Percentiles rank a stretch among this genome's conserved stretches.
Evolutionary conservation across 2,888 invertebrate species (phyloP).

Genomic region (Pasiphila rectangulata): DNA sequence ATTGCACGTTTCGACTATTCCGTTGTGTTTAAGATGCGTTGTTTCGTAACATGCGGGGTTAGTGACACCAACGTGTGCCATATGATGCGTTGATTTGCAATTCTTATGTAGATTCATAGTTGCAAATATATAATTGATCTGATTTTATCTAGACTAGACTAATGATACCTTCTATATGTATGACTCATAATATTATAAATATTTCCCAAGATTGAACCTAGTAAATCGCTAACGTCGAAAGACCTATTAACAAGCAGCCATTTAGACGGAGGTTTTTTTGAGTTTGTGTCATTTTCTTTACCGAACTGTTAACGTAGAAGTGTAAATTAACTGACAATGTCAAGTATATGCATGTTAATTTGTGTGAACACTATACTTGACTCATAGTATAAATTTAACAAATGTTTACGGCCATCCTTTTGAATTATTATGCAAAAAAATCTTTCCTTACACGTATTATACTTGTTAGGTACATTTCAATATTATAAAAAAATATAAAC

Average conservation of each 20-base stretch:
- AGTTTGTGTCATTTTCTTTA: slow-evolving; percentile 25
- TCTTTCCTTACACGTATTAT: too few species aligned
- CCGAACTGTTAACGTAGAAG: slow-evolving; percentile 16
- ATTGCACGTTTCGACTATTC: slow-evolving; percentile 37
- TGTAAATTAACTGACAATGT: slow-evolving; percentile 32
- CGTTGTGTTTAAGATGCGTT: slow-evolving; percentile 41
- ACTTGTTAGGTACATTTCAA: too few species aligned
- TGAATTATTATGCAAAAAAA: too few species aligned
- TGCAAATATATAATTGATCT: slow-evolving; percentile 19
- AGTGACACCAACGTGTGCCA: slow-evolving; percentile 47
- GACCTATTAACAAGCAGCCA: slow-evolving; percentile 21
- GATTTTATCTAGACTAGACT: slow-evolving; percentile 3
- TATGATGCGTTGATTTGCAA: slow-evolving; percentile 33
- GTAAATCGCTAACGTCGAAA: slow-evolving; percentile 22
- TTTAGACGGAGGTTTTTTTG: slow-evolving; percentile 18
- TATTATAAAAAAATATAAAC: too few species aligned
- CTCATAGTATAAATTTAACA: slow-evolving; percentile 13
- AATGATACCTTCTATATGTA: not conserved
- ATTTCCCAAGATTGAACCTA: too few species aligned
- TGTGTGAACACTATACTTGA: slow-evolving; percentile 12
- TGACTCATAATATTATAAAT: slow-evolving; percentile 9
- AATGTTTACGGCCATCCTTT: too few species aligned
- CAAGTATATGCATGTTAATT: slow-evolving; percentile 28
- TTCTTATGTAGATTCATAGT: slow-evolving; percentile 22
- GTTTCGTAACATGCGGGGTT: slow-evolving; percentile 59